Conservation (phyloP, 2,888 invertebrate species). For the Elysia crispata region DNA sequence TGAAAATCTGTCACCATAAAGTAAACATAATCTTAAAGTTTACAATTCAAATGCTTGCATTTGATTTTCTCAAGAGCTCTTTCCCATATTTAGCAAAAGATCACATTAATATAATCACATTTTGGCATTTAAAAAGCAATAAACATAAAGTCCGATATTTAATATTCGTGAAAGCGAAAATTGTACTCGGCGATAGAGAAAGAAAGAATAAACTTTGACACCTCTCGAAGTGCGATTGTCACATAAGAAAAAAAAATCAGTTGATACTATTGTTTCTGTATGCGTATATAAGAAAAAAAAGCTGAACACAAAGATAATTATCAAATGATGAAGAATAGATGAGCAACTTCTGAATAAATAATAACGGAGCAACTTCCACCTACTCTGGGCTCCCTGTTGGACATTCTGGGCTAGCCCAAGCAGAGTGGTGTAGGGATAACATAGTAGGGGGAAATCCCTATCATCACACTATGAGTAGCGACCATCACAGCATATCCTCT, state of each 20-base stretch:
- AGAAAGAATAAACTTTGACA: no score
- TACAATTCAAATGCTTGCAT: no score
- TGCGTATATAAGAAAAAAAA: neutral
- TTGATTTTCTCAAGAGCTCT: no score
- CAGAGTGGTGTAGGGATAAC: constrained; percentile 17
- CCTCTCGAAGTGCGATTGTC: neutral
- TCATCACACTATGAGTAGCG: neutral
- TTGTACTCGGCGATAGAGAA: no score
- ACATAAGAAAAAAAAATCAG: neutral
- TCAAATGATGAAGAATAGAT: neutral
- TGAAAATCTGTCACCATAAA: no score
- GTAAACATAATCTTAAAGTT: no score
- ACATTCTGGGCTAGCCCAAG: constrained; percentile 38
- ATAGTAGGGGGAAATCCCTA: neutral
- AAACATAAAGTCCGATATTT: no score
- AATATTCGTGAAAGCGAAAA: no score
- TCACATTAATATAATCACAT: no score
- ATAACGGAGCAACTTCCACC: constrained; percentile 39
- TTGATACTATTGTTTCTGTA: neutral
- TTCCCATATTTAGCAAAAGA: no score
- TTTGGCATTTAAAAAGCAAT: no score
- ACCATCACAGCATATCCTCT: constrained; percentile 7
- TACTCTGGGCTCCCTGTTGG: constrained; percentile 21
- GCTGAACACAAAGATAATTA: neutral
- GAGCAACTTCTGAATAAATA: neutral